These are phyloP conservation scores for Trileptium ribeirensis DNA, from an alignment of 2,888 invertebrate species.

Conservation along the genomic window DNA sequence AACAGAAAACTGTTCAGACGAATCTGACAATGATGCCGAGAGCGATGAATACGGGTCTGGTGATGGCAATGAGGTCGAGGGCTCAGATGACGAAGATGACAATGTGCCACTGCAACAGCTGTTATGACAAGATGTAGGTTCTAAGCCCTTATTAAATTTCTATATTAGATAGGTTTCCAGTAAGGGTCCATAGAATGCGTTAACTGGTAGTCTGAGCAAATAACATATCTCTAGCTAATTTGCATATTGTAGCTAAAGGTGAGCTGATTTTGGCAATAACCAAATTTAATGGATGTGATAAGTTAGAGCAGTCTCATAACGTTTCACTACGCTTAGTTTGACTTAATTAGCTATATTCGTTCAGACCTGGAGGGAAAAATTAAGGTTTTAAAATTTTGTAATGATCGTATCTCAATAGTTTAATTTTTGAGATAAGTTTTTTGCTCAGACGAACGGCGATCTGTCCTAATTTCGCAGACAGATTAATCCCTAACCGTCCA, in stretches of 20 bases:
- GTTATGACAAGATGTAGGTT: not conserved
- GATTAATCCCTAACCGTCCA: too few species aligned
- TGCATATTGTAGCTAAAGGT: not conserved
- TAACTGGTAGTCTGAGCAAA: not conserved
- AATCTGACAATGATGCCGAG: not conserved
- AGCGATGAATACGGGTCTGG: too few species aligned
- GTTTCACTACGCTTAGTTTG: too few species aligned
- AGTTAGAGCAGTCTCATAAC: too few species aligned
- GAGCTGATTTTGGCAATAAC: not conserved
- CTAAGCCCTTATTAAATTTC: not conserved
- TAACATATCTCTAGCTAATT: not conserved
- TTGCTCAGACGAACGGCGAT: not conserved
- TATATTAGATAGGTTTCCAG: too few species aligned
- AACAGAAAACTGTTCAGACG: not conserved
- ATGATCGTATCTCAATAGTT: not conserved
- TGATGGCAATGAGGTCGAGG: too few species aligned
- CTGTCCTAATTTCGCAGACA: too few species aligned
- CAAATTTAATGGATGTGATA: too few species aligned
- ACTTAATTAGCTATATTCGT: not conserved
- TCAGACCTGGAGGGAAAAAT: too few species aligned
- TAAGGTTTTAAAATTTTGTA: too few species aligned
- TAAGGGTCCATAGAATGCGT: not conserved
- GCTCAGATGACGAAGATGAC: not conserved
- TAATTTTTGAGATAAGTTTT: not conserved
- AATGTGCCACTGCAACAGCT: not conserved